Conservation (phyloP, 1,140 invertebrate genomes). For the Sycophila sp. region DNA sequence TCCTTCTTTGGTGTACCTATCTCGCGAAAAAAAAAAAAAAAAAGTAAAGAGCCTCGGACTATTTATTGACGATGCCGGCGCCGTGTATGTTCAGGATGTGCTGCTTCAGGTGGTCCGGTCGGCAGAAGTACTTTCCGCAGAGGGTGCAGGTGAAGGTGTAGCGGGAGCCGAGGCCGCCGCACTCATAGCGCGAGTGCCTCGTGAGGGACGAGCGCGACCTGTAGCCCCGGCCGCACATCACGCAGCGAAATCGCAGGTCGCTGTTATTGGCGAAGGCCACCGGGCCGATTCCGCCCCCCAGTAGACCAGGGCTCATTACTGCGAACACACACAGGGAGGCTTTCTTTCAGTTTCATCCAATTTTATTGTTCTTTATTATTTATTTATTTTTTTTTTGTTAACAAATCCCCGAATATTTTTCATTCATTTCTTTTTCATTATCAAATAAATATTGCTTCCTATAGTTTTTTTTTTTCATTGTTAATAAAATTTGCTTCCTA, state of each 20-base stretch:
- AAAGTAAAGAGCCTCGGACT: slow-evolving; percentile 24
- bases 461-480: too few species aligned
- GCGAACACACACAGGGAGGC: slow-evolving; percentile 56
- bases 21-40: slow-evolving; percentile 16
- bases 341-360: slow-evolving; percentile 50
- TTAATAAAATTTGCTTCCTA: too few species aligned
- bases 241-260: slow-evolving; percentile 62
- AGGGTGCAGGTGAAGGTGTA: slow-evolving; percentile 66
- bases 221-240: slow-evolving; percentile 67
- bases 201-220: slow-evolving; percentile 63
- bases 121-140: slow-evolving; percentile 65
- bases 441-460: background rate
- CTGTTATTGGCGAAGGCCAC: background rate
- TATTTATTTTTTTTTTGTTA: background rate
- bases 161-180: slow-evolving; percentile 61
- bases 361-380: too few species aligned
- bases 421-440: background rate
- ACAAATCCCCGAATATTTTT: background rate
- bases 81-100: slow-evolving; percentile 66
- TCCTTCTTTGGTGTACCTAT: too few species aligned
- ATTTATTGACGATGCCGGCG: slow-evolving; percentile 57
- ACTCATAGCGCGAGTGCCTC: slow-evolving; percentile 66
- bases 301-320: slow-evolving; percentile 8
- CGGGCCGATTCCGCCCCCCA: slow-evolving; percentile 28
- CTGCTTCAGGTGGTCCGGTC: slow-evolving; percentile 65